Conservation (phyloP, 2,113 vertebrate genomes). For the Ivindomyrus marchei region DNA sequence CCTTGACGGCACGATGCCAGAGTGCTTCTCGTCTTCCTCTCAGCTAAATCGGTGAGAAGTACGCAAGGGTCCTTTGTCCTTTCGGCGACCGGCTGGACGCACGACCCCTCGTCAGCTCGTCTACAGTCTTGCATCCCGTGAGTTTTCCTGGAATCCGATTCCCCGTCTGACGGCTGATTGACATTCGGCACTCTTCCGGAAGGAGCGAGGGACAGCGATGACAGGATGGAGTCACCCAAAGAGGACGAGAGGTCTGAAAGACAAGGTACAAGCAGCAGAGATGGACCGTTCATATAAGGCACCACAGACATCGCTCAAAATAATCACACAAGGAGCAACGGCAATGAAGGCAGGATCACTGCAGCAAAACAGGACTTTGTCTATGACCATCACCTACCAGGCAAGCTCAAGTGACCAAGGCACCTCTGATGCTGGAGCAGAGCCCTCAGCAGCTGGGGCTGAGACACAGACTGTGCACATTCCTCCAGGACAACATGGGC, state of each 20-base stretch:
- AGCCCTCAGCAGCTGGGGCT: constrained; percentile 55
- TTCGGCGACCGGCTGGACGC: constrained; percentile 43
- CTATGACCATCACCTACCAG: constrained; percentile 35
- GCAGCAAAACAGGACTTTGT: neutral
- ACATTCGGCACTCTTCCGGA: constrained; percentile 47
- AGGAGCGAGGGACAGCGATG: constrained; percentile 54
- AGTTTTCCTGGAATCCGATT: neutral
- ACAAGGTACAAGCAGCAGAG: constrained; percentile 36
- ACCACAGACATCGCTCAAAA: neutral
- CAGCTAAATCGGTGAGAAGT: constrained; percentile 23
- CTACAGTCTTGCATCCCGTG: neutral
- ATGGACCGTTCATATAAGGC: neutral
- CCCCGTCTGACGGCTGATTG: constrained; percentile 13
- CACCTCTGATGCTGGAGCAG: constrained; percentile 57
- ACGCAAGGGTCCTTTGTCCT: constrained; percentile 39
- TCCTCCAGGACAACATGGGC: constrained; percentile 57
- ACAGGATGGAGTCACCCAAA: constrained; percentile 56
- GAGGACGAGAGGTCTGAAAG: constrained; percentile 41
- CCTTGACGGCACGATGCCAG: neutral
- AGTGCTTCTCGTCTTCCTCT: neutral
- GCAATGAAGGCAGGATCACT: neutral
- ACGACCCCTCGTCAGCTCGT: neutral
- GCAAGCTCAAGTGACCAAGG: constrained; percentile 52
- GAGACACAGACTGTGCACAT: constrained; percentile 49
- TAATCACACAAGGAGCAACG: neutral